A percentile compares a stretch with the other conserved stretches of the same genome.
Evolutionary conservation across 2,113 vertebrate species (phyloP).

Genomic region (Chiloscyllium plagiosum): DNA sequence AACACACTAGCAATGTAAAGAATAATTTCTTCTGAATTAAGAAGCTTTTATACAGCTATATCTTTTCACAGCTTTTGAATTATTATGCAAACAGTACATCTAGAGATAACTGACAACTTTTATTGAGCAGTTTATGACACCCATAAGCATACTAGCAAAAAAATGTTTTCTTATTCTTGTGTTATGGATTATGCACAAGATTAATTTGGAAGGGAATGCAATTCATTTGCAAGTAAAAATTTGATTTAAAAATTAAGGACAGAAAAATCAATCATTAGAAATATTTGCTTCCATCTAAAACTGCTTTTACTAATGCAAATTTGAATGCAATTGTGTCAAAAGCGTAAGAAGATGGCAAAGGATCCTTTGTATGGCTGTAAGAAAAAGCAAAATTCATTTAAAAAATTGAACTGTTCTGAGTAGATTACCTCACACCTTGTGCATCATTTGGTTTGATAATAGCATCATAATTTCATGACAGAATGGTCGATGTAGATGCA

Average conservation of each 20-base stretch:
- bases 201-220: conserved; percentile 3
- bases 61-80: neutral
- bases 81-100: neutral
- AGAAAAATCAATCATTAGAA: neutral
- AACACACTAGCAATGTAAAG: conserved; percentile 61
- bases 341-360: neutral
- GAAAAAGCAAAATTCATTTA: neutral
- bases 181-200: neutral
- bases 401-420: neutral
- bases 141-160: neutral
- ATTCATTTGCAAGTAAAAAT: conserved; percentile 9
- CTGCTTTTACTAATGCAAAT: neutral
- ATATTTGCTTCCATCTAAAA: neutral
- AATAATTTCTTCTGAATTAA: conserved; percentile 51
- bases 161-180: neutral
- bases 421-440: neutral
- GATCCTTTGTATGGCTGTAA: neutral
- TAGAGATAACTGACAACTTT: neutral
- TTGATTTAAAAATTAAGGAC: neutral
- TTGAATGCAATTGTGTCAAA: neutral
- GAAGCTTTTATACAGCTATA: neutral
- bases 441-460: neutral
- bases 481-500: neutral
- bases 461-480: too few species aligned
- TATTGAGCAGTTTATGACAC: conserved; percentile 7